Evolutionary conservation across 2,113 vertebrate species (phyloP), one percentile per base, ranked within the genome.

Genomic region (Grus americana): DNA sequence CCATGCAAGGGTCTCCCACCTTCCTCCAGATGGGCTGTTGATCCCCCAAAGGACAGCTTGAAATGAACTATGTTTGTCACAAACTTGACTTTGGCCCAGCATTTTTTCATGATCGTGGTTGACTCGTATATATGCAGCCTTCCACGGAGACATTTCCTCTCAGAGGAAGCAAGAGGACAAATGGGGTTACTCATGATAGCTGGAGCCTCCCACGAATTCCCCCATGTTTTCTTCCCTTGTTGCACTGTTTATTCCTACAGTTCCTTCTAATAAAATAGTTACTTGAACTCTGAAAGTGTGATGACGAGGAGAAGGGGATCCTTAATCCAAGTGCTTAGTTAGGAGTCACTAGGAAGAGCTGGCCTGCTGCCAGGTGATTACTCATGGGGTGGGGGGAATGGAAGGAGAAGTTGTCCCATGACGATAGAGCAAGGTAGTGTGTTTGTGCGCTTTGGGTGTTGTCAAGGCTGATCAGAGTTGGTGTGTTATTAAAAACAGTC

Each of bases 111-210:
- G 50, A 14, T 75, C 44, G 68, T 79, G 34, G 15, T 81, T 94
- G 84, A 81, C 71, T 94, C 44, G 38, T 85, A 2, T 78, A 67
- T 57, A 44, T 10, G 21, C 38, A 81, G 27, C 66, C 55, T 92
- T 93, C 46, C 5, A 23, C 6, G 21, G 54, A 82, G 63, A 86
- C 76, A 90, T 97, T 97, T 97, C 89, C 91, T 90, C 79, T 72
- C 55, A 36, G 52, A 94, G 90, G 85, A 94, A 95, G 83, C 5
- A 3, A 89, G 61, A 95, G 80, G 86, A 96, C 95, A 97, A 86
- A 86, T 21, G 13, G 66, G 34, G 47, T 95, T 96, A 81, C 67
- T 95, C 38, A 8, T 84, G 73, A n/a, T 52, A 74, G 38, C 75
- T 91, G 82, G 67, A 91, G 44, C 59, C 76, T 96, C 82, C 72